Percentiles rank a stretch among this genome's conserved stretches.
These are phyloP conservation scores for Silvanus unidentatus DNA, from an alignment of 2,888 invertebrate species.

Conservation along the genomic window DNA sequence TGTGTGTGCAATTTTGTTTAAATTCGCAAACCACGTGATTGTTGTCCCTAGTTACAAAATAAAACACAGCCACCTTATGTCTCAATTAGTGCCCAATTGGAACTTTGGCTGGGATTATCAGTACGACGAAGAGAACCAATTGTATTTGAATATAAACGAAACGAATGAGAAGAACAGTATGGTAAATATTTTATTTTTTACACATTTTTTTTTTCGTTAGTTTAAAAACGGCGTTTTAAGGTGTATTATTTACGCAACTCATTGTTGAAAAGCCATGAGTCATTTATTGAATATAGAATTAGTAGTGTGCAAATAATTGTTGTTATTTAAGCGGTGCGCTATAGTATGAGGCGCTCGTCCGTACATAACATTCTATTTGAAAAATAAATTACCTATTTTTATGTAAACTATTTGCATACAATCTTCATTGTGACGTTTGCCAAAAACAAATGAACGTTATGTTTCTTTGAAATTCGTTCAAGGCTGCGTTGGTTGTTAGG, in stretches of 20 bases:
- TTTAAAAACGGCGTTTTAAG: not conserved
- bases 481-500: too few species aligned
- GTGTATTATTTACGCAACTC: constrained; percentile 17
- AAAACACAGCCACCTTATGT: constrained; percentile 44
- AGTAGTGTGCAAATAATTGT: not conserved
- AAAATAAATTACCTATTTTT: too few species aligned
- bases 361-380: too few species aligned
- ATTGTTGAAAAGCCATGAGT: constrained; percentile 22
- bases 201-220: not conserved
- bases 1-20: too few species aligned
- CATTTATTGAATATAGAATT: constrained; percentile 9
- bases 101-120: constrained; percentile 41
- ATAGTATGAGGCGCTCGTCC: not conserved
- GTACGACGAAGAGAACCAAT: constrained; percentile 31
- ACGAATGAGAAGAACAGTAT: constrained; percentile 30
- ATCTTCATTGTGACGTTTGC: too few species aligned
- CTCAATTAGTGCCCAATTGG: constrained; percentile 57
- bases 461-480: too few species aligned
- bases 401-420: too few species aligned
- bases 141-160: constrained; percentile 29
- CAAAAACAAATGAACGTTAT: too few species aligned
- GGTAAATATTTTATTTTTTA: constrained; percentile 27
- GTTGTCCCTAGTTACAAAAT: too few species aligned
- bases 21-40: too few species aligned
- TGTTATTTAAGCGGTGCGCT: not conserved